Base-by-base conservation (phyloP, 2,113 vertebrate species). In the Hippocampus comes region DNA sequence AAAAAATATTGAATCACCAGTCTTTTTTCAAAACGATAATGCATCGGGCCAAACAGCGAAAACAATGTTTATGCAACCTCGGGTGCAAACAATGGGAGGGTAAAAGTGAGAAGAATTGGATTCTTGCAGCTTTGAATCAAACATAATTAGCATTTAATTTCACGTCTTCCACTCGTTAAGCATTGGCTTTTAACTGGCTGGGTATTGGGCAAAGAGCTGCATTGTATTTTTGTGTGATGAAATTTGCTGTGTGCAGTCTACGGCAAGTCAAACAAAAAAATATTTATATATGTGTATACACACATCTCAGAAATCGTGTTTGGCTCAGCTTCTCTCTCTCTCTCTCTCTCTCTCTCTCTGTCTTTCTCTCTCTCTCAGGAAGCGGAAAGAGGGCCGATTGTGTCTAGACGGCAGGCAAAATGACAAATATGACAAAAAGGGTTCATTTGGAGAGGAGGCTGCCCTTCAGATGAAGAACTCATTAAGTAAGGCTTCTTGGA, bases 381-480 rank as follows among this genome's bases (percentile, higher is more conserved):
- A 49, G 3, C 10, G 12, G 14, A 46, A 6, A 72, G 41, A 73
- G 59, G 25, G 30, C 25, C 38, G 48, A 51, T 60, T 42, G 53
- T 46, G 59, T 71, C 67, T 49, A 73, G 46, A 41, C 12, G 23
- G 73, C 55, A 67, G n/a, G 34, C 41, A 67, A 60, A 72, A 71
- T 67, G 12, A 15, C 21, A 69, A 68, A 75, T 51, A 20, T 46
- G 51, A 60, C 3, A 70, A 74, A 68, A 70, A 61, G n/a, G 34
- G 9, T 21, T 34, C 73, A 74, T 66, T 27, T 74, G 46, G 34
- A 65, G 60, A 57, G 14, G 72, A 79, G 38, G 67, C 20, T 57
- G 70, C 75, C 55, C 46, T 53, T 68, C 17, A 48, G 59, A 76
- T 55, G 30, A 75, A 68, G 12, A 42, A 23, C n/a, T 42, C 9